Percentiles rank a stretch among this genome's conserved stretches.
Evolutionary conservation across 2,113 vertebrate species (phyloP).

Genomic region (Parotia lawesii): DNA sequence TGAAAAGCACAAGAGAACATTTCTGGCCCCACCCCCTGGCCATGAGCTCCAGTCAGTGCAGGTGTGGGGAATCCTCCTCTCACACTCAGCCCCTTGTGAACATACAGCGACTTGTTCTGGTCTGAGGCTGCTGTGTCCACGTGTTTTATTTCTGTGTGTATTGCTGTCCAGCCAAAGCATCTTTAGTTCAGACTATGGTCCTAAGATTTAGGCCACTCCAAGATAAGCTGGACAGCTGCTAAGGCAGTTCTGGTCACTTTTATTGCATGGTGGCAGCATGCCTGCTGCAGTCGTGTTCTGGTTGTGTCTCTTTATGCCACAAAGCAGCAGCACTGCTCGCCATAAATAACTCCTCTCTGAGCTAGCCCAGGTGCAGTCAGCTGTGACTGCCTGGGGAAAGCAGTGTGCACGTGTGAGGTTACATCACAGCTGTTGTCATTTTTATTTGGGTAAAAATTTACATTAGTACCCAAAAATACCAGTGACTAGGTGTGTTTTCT

Average conservation of each 20-base stretch:
- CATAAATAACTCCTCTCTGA: background rate
- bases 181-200: background rate
- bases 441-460: background rate
- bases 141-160: background rate
- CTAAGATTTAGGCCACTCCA: background rate
- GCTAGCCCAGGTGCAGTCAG: background rate
- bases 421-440: background rate
- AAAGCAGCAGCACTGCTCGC: background rate
- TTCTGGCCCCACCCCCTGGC: background rate
- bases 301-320: background rate
- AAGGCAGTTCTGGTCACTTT: background rate
- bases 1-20: background rate
- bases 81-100: background rate
- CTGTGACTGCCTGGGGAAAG: background rate
- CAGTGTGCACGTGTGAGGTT: background rate
- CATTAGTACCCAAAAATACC: background rate
- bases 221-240: background rate
- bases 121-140: background rate
- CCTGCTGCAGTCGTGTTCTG: background rate
- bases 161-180: background rate
- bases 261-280: fast-evolving
- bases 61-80: background rate
- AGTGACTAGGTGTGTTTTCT: background rate
- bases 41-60: background rate
- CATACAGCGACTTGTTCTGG: background rate